A percentile compares a stretch with the other conserved stretches of the same genome.
These are phyloP conservation scores for Lepidotrigona ventralis DNA, from an alignment of 1,140 invertebrate species.

Conservation along the genomic window DNA sequence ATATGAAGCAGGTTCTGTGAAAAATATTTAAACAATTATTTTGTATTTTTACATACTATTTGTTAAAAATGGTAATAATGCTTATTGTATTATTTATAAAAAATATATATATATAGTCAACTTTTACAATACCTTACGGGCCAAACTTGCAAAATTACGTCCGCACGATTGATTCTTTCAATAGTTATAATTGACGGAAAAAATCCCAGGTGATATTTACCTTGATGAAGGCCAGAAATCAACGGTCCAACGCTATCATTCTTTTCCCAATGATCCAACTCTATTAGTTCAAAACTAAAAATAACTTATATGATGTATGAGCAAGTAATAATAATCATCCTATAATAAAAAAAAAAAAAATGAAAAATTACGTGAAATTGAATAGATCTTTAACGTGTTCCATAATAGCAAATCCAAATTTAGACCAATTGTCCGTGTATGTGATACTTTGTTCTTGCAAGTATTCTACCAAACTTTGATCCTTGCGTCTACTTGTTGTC, in stretches of 20 bases:
- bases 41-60: not conserved
- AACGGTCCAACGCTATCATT: slow-evolving; percentile 38
- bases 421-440: slow-evolving; percentile 45
- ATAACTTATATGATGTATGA: not conserved
- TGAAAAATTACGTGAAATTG: slow-evolving; percentile 60
- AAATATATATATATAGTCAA: not conserved
- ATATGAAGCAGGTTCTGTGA: slow-evolving; percentile 64
- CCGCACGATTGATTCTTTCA: slow-evolving; percentile 20
- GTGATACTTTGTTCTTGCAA: slow-evolving; percentile 18
- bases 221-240: slow-evolving; percentile 5
- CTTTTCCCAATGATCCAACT: slow-evolving; percentile 27
- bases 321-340: not conserved
- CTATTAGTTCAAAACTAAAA: slow-evolving; percentile 39
- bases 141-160: slow-evolving; percentile 35
- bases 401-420: slow-evolving; percentile 51
- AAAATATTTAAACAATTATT: slow-evolving; percentile 5
- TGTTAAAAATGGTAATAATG: not conserved
- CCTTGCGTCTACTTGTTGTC: slow-evolving; percentile 28
- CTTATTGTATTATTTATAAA: not conserved
- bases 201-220: slow-evolving; percentile 33
- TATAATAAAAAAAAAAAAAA: not conserved
- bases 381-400: slow-evolving; percentile 42
- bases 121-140: slow-evolving; percentile 43
- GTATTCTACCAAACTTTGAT: slow-evolving; percentile 48
- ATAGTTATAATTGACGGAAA: slow-evolving; percentile 47